Evolutionary conservation across 2,797 vertebrate species (phyloP).

Genomic region (Nyctibius grandis): DNA sequence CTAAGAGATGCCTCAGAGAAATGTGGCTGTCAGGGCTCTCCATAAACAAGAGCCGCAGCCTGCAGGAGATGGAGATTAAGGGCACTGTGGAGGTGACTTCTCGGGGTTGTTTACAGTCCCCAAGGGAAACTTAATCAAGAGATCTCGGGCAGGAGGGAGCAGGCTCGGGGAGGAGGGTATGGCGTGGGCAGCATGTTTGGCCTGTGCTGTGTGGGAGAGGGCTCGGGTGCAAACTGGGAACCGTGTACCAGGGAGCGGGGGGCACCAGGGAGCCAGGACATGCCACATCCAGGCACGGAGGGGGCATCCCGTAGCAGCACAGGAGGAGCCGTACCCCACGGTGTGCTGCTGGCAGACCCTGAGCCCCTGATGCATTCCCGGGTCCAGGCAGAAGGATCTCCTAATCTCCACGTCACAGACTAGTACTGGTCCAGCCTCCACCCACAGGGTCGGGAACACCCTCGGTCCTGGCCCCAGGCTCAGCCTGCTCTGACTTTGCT

Average conservation of each 20-base stretch:
- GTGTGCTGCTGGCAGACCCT: background rate
- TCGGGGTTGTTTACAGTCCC: background rate
- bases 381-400: background rate
- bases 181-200: fast-evolving
- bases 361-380: background rate
- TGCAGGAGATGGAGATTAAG: background rate
- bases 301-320: background rate
- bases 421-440: background rate
- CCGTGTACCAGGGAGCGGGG: background rate
- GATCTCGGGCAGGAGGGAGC: background rate
- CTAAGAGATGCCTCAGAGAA: background rate
- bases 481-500: background rate
- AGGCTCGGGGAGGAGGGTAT: background rate
- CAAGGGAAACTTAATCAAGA: background rate
- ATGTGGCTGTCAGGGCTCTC: background rate
- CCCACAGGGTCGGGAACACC: fast-evolving
- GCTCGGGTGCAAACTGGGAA: background rate
- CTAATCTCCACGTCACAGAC: fast-evolving
- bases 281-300: background rate
- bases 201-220: background rate
- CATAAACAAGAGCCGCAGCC: background rate
- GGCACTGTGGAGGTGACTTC: background rate
- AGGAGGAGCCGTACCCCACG: fast-evolving
- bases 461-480: background rate
- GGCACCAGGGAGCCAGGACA: background rate